Evolutionary conservation across 2,888 invertebrate species (phyloP), one percentile per base, ranked within the genome.

Genomic region (Sphaerophoria rueppellii): DNA sequence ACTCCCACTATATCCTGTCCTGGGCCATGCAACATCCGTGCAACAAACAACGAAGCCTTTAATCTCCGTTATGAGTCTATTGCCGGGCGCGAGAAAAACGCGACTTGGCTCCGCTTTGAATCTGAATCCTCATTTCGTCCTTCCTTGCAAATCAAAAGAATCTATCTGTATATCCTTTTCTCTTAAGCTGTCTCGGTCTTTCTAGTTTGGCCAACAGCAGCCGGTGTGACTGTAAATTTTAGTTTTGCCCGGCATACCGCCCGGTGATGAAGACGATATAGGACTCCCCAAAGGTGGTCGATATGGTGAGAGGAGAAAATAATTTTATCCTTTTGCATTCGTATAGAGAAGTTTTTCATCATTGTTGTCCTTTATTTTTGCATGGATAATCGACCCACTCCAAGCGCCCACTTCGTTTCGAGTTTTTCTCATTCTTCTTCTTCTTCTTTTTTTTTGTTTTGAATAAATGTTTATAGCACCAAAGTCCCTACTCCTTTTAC

Each of bases 51-150:
- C 54, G 37, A 65, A 63, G 54, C 40, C 67, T 52, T 82, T 77
- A 82, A 82, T 77, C 82, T 82, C 73, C 69, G 72, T 69, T 69
- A 82, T 69, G 72, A 73, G 77, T 73, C 69, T 73, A 72, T 57
- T 58, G 69, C 77, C 40, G 69, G n/a, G 77, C 73, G 60, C 76
- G 82, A 65, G 77, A 77, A 82, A 82, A 73, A 82, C 60, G 70
- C 77, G 61, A 77, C 14, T 14, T n/a, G 14, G 43, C 43, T 43
- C 14, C 14, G 3, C 40, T 40, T 12, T 12, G 12, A 9, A 46
- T 43, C 46, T 34, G 43, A 61, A 32, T 65, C 65, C 70, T 65
- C 75, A 76, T 35, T 72, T 67, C 71, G 37, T 69, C 37, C 72
- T 65, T 82, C 67, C 67, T 48, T 67, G 60, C 76, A 77, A 82